Conservation (phyloP, 2,797 vertebrate species). For the Hephaestus fuliginosus region DNA sequence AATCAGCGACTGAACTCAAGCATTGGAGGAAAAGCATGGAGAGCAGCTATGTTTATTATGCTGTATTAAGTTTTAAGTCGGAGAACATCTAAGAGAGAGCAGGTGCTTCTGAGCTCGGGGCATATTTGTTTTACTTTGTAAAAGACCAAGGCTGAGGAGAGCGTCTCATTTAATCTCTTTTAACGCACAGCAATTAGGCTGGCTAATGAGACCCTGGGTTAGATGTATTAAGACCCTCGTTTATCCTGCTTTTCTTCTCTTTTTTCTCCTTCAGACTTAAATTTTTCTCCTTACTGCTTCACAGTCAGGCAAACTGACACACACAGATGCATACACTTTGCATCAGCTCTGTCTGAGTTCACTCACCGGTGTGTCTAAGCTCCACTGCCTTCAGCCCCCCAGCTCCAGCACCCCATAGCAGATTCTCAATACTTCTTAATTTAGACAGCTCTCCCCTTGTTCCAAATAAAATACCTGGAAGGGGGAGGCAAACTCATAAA, state of each 20-base stretch:
- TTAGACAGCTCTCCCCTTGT: constrained; percentile 53
- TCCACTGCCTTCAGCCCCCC: constrained; percentile 29
- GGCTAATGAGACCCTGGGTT: constrained; percentile 77
- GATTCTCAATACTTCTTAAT: constrained; percentile 62
- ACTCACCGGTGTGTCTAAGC: constrained; percentile 44
- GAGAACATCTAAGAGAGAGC: constrained; percentile 70
- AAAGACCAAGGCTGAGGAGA: constrained; percentile 66
- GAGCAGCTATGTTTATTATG: constrained; percentile 83
- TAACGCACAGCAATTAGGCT: constrained; percentile 78
- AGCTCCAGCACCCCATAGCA: constrained; percentile 22
- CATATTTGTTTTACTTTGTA: constrained; percentile 81
- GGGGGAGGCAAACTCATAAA: constrained; percentile 60
- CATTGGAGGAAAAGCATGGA: constrained; percentile 51
- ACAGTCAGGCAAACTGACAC: constrained; percentile 33
- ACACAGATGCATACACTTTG: constrained; percentile 43
- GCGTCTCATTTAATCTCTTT: constrained; percentile 69
- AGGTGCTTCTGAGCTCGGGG: constrained; percentile 78
- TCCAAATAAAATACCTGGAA: constrained; percentile 73
- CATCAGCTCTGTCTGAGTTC: constrained; percentile 49
- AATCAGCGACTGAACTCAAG: constrained; percentile 73
- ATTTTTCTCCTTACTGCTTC: constrained; percentile 29
- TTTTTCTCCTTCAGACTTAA: constrained; percentile 26
- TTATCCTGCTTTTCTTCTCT: constrained; percentile 59
- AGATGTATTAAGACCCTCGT: constrained; percentile 67
- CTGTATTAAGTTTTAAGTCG: constrained; percentile 69